Conservation (phyloP, 2,888 invertebrate species). For the Bombylius discolor region DNA sequence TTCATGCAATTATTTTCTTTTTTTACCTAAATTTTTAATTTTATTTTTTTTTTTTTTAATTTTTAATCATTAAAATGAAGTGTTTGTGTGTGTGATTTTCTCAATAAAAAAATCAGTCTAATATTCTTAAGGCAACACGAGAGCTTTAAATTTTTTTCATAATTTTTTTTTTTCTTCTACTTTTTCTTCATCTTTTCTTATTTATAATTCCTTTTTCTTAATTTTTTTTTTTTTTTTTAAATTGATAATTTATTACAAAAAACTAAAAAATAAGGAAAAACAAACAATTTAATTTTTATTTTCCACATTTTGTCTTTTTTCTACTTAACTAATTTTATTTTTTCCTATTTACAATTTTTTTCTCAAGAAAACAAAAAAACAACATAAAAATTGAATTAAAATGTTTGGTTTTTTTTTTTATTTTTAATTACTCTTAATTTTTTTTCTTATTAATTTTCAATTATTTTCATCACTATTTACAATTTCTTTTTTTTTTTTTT, state of each 20-base stretch:
- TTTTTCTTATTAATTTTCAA: too few relatives aligned
- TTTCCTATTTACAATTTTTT: not conserved
- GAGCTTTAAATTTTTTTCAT: constrained; percentile 33
- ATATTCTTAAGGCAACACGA: constrained; percentile 54
- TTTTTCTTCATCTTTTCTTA: not conserved
- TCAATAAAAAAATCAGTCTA: constrained; percentile 43
- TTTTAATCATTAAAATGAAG: not conserved
- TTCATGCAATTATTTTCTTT: not conserved
- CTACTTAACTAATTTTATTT: not conserved
- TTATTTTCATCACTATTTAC: too few relatives aligned
- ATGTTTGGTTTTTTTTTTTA: too few relatives aligned
- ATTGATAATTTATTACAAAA: not conserved
- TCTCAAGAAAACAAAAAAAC: not conserved
- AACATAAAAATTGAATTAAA: not conserved
- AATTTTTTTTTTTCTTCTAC: constrained; percentile 2
- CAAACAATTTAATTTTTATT: not conserved
- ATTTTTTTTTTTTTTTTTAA: not conserved
- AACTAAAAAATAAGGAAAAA: not conserved
- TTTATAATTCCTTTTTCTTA: not conserved
- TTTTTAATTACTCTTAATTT: too few relatives aligned
- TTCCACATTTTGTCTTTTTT: not conserved
- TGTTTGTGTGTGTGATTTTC: not conserved
- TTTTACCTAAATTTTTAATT: not conserved
- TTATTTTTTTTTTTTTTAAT: not conserved
- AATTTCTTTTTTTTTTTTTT: too few relatives aligned